Evolutionary conservation across 2,888 invertebrate genomes (phyloP).

Genomic region (Apotomis turbidana): DNA sequence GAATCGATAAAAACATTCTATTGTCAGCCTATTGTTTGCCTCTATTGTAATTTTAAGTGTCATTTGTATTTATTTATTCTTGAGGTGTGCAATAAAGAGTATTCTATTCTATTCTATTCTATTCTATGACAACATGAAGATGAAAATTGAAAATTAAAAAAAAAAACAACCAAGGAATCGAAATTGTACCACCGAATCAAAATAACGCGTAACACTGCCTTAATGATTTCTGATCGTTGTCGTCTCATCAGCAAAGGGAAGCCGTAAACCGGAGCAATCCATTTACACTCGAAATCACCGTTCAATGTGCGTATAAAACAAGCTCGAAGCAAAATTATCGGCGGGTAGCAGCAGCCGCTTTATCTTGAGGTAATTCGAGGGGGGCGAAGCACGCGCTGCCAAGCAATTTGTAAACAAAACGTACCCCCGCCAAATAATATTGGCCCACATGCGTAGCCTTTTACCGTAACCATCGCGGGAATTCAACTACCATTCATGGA

Average conservation of each 20-base stretch:
- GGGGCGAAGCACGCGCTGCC: constrained; percentile 69
- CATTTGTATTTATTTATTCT: too few species aligned
- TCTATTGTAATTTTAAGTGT: too few species aligned
- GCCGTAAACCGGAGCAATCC: constrained; percentile 66
- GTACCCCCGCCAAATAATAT: constrained; percentile 73
- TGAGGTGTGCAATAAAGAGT: too few species aligned
- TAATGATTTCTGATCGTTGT: constrained; percentile 33
- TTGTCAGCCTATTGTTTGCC: too few species aligned
- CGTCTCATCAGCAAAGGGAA: constrained; percentile 45
- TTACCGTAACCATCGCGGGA: constrained; percentile 65
- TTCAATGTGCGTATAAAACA: constrained; percentile 67
- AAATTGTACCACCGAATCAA: neutral
- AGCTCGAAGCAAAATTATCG: constrained; percentile 71
- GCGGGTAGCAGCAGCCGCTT: constrained; percentile 62
- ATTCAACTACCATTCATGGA: constrained; percentile 69
- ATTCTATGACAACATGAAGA: neutral
- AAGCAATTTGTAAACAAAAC: constrained; percentile 81
- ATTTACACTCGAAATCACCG: constrained; percentile 65
- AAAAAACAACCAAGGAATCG: constrained; percentile 15
- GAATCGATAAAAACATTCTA: neutral
- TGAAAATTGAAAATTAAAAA: too few species aligned
- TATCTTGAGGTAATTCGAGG: constrained; percentile 60
- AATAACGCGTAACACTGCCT: neutral
- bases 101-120: too few species aligned
- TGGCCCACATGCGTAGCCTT: constrained; percentile 61